Conservation (phyloP, 2,113 vertebrate species). For the Protobothrops flavoviridis region DNA sequence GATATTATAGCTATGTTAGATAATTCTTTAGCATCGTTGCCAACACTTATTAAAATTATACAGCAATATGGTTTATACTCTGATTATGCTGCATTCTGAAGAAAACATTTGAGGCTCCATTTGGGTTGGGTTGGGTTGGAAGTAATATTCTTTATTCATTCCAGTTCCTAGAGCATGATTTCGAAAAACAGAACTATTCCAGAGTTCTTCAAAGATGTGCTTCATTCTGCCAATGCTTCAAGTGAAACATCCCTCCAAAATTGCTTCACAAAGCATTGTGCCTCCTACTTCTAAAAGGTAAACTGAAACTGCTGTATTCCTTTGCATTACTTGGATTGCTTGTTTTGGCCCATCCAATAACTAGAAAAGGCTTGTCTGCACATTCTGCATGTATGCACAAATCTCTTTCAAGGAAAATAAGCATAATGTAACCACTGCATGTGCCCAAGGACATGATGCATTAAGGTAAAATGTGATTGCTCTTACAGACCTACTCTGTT, state of each 20-base stretch:
- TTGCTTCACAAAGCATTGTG: not conserved
- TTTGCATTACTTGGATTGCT: too few species aligned
- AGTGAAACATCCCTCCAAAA: not conserved
- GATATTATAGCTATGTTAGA: not conserved
- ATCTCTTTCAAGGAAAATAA: too few species aligned
- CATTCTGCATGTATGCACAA: too few species aligned
- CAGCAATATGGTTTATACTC: not conserved
- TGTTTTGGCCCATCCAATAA: too few species aligned
- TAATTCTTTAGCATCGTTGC: not conserved
- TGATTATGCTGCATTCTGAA: not conserved
- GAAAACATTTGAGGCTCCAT: not conserved
- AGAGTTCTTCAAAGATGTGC: not conserved
- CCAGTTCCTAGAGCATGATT: not conserved
- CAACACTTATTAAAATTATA: not conserved
- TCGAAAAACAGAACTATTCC: not conserved
- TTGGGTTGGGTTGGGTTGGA: not conserved
- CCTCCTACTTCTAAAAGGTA: too few species aligned
- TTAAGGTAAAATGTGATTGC: too few species aligned
- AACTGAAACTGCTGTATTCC: too few species aligned
- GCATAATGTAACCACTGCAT: too few species aligned
- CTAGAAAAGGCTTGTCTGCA: too few species aligned
- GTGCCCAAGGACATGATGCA: too few species aligned
- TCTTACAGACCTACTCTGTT: too few species aligned
- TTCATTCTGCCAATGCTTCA: not conserved
- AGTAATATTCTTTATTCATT: not conserved